Evolutionary conservation across 2,797 vertebrate genomes (phyloP), one percentile per base, ranked within the genome.

Genomic region (Chaenodraco wilsoni): DNA sequence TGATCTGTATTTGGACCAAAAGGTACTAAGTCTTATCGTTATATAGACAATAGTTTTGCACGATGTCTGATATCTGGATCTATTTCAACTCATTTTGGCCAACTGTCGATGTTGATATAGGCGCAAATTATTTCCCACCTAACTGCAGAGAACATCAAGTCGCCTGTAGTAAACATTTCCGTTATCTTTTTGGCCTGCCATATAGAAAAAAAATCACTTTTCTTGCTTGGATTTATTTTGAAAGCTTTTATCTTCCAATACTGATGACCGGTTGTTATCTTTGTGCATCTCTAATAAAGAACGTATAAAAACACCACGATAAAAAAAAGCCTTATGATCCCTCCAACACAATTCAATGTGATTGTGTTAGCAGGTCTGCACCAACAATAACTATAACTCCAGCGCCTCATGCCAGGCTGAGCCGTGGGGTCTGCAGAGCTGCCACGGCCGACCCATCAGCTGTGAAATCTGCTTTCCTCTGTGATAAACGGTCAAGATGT

Each of bases 391-490:
- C 83, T 89, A 78, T 83, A 89, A 86, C 82, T 88, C 65, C 81
- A 74, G 84, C 74, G 67, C 78, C 84, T 82, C 83, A 83, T 76
- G 79, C 88, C 90, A 78, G 79, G 69, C 87, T 44, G 81, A 88
- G 90, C 84, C 85, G 88, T 84, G 84, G 78, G 82, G 78, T 91
- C 88, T 72, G 54, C 84, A 85, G 85, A 87, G 84, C 89, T 87
- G 88, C 89, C 80, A 87, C 69, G 33, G 84, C 86, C 86, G 79
- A 84, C 90, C 86, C 90, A 94, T 94, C 94, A 93, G 91, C 92
- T 93, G 93, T 92, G 92, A 94, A 93, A 94, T 94, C 91, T 93
- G 90, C 92, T 93, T 91, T 91, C 88, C 90, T 90, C 89, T 90
- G 91, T 88, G 93, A 93, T 93, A 93, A 94, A 91, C 87, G 84